Conservation (phyloP, 1,140 invertebrate genomes). For the Danaus melanippus region DNA sequence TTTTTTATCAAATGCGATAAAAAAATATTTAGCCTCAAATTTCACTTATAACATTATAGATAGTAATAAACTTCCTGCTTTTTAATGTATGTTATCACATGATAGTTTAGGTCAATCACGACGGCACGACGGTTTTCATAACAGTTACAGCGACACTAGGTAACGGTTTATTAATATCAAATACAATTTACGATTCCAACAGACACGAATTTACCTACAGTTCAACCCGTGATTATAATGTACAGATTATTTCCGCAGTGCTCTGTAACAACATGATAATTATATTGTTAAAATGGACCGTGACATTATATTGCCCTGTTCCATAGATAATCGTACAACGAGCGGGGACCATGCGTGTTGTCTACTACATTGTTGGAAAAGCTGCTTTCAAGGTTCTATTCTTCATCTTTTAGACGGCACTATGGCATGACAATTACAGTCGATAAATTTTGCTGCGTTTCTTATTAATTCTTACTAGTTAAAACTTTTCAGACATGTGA, state of each 20-base stretch:
- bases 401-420: conserved; percentile 70
- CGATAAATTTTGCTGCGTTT: conserved; percentile 70
- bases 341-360: conserved; percentile 68
- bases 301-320: conserved; percentile 66
- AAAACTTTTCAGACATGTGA: conserved; percentile 63
- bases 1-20: neutral
- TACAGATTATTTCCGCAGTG: conserved; percentile 18
- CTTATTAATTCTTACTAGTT: conserved; percentile 67
- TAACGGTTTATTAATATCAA: conserved; percentile 7
- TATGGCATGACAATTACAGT: conserved; percentile 70
- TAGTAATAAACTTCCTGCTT: neutral
- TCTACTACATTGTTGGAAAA: conserved; percentile 71
- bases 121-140: neutral
- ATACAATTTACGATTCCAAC: conserved; percentile 13
- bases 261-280: conserved; percentile 24
- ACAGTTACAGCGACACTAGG: conserved; percentile 3
- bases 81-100: too few relatives aligned
- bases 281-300: conserved; percentile 55
- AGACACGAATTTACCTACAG: conserved; percentile 24
- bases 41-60: neutral
- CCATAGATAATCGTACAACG: conserved; percentile 68
- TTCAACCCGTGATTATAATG: conserved; percentile 15
- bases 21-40: neutral
- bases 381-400: conserved; percentile 71
- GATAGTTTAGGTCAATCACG: too few relatives aligned